phyloP scores from a whole-genome alignment of 2,797 vertebrate genomes.

The Chanos chanos region DNA sequence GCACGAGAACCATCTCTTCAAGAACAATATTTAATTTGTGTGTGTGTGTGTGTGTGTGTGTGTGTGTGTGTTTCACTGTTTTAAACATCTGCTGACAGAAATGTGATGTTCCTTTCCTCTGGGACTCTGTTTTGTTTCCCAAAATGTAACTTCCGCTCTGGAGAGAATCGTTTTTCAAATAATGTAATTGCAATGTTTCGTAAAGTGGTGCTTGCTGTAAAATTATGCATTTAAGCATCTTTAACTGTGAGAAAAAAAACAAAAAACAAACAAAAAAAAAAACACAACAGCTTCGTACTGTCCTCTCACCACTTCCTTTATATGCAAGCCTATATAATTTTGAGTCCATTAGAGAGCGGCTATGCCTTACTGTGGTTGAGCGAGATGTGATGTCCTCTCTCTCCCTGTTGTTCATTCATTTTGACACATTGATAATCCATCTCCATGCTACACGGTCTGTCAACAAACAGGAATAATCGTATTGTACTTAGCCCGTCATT shows the following conservation, averaged over 20 bases:
- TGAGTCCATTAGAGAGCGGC: conserved; percentile 55
- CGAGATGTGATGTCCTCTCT: conserved; percentile 41
- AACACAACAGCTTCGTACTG: conserved; percentile 52
- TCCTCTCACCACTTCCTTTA: conserved; percentile 42
- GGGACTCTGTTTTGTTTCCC: conserved; percentile 45
- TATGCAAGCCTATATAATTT: conserved; percentile 58
- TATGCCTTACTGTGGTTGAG: conserved; percentile 55
- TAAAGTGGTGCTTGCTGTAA: conserved; percentile 2
- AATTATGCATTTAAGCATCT: conserved; percentile 41
- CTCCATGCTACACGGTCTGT: too few species aligned
- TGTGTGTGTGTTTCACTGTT: conserved; percentile 54
- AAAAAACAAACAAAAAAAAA: conserved; percentile 39
- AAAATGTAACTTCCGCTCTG: conserved; percentile 21
- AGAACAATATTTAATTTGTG: conserved; percentile 46
- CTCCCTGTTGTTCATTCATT: background rate
- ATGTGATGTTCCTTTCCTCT: conserved; percentile 53
- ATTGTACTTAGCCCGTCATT: too few species aligned
- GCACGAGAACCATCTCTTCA: conserved; percentile 49
- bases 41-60: conserved; percentile 38
- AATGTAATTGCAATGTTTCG: conserved; percentile 40
- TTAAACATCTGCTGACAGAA: conserved; percentile 69
- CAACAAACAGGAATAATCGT: too few species aligned
- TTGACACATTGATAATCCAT: too few species aligned
- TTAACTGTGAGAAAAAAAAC: conserved; percentile 49
- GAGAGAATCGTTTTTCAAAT: too few species aligned